These are phyloP conservation scores for Salarias fasciatus DNA, from an alignment of 2,797 vertebrate species.

Conservation along the genomic window DNA sequence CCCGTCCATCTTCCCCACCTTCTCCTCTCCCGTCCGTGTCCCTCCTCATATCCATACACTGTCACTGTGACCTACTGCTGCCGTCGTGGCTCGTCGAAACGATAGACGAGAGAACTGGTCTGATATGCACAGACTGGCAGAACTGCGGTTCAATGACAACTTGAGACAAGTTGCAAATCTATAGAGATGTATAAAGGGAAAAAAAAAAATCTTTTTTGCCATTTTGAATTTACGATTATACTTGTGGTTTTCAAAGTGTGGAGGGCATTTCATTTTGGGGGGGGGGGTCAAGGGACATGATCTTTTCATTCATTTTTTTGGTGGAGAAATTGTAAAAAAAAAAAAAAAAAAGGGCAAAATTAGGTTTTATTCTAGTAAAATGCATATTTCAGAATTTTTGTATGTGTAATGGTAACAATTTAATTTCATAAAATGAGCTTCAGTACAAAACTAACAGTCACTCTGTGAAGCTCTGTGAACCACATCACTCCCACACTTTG, in stretches of 20 bases:
- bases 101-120: constrained; percentile 58
- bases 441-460: no score
- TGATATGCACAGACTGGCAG: constrained; percentile 62
- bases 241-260: constrained; percentile 1
- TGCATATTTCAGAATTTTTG: no score
- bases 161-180: constrained; percentile 25
- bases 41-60: constrained; percentile 65
- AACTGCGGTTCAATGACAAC: constrained; percentile 49
- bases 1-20: constrained; percentile 38
- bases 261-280: no score
- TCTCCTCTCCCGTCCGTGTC: constrained; percentile 27
- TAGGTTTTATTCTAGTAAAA: no score
- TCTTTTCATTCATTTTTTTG: no score
- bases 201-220: constrained; percentile 55
- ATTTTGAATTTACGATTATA: constrained; percentile 50
- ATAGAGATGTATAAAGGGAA: constrained; percentile 56
- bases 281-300: no score
- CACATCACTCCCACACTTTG: no score
- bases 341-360: no score
- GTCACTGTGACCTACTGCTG: constrained; percentile 78
- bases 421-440: no score
- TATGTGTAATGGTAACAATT: no score
- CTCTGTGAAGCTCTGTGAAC: no score
- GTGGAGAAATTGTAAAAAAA: no score
- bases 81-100: constrained; percentile 52